Percentiles rank a stretch among this genome's conserved stretches.
These are phyloP conservation scores for Dipodomys merriami DNA, from an alignment of 2,113 vertebrate species.

Conservation along the genomic window DNA sequence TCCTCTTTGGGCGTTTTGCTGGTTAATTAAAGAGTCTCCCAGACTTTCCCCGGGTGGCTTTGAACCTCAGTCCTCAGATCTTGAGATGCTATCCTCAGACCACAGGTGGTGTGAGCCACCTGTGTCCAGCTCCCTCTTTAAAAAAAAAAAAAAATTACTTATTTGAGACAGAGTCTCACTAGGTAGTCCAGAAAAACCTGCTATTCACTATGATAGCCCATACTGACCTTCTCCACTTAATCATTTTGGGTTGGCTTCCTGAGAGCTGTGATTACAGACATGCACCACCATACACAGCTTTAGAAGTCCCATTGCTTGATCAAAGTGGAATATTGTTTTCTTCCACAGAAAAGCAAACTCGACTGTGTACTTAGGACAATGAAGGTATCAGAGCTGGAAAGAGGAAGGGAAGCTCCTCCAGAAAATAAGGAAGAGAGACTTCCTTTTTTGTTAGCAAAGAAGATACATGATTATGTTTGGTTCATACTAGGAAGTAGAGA, in stretches of 20 bases:
- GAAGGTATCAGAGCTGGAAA: not conserved
- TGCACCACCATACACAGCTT: no score
- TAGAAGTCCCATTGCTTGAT: slow-evolving; percentile 7
- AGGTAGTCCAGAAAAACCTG: no score
- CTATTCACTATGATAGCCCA: not conserved
- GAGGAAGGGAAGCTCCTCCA: not conserved
- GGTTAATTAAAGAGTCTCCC: no score
- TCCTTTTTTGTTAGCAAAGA: not conserved
- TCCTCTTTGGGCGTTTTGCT: no score
- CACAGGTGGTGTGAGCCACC: no score
- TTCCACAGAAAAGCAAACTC: slow-evolving; percentile 34
- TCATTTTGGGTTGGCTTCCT: not conserved
- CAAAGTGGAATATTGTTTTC: slow-evolving; percentile 15
- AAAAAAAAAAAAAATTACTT: no score
- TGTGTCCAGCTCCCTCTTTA: no score
- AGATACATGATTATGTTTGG: slow-evolving; percentile 28
- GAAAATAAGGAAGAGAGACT: not conserved
- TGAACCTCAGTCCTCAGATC: no score
- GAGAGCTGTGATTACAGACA: not conserved
- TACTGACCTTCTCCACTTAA: not conserved
- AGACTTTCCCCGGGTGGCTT: no score
- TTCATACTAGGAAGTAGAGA: slow-evolving; percentile 12
- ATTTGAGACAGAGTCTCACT: not conserved
- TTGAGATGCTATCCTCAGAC: no score
- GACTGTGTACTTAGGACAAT: not conserved